phyloP scores from a whole-genome alignment of 2,113 vertebrate genomes.

The Acanthisitta chloris region DNA sequence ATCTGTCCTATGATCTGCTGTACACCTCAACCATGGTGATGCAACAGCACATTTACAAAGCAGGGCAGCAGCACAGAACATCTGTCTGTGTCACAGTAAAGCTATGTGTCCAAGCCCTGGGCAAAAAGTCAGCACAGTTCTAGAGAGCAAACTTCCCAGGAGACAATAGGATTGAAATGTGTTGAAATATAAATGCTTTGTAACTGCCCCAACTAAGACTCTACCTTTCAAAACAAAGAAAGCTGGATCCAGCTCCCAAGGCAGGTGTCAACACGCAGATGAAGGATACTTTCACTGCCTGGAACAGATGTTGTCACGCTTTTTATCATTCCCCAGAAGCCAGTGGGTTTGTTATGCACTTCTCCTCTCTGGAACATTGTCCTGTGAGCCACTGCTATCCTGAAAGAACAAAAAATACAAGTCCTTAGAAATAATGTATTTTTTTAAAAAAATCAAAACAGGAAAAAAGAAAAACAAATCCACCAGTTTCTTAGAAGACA shows the following conservation, averaged over 20 bases:
- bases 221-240: background rate
- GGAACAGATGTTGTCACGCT: slow-evolving; percentile 92
- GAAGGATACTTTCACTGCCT: slow-evolving; percentile 96
- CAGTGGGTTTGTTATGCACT: slow-evolving; percentile 89
- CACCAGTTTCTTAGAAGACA: background rate
- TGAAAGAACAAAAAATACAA: slow-evolving; percentile 68
- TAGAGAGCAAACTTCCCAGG: background rate
- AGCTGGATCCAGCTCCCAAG: background rate
- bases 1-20: background rate
- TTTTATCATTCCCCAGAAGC: slow-evolving; percentile 98
- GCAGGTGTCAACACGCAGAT: background rate
- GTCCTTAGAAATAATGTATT: background rate
- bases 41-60: background rate
- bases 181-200: background rate
- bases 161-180: background rate
- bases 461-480: background rate
- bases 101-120: background rate
- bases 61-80: background rate
- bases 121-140: background rate
- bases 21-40: background rate
- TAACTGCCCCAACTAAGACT: background rate
- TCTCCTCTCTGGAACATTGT: slow-evolving; percentile 96
- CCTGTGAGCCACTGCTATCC: slow-evolving; percentile 94
- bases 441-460: background rate
- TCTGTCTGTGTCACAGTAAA: background rate